Evolutionary conservation across 2,113 vertebrate species (phyloP), one percentile per base, ranked within the genome.

Genomic region (Pangasianodon hypophthalmus): DNA sequence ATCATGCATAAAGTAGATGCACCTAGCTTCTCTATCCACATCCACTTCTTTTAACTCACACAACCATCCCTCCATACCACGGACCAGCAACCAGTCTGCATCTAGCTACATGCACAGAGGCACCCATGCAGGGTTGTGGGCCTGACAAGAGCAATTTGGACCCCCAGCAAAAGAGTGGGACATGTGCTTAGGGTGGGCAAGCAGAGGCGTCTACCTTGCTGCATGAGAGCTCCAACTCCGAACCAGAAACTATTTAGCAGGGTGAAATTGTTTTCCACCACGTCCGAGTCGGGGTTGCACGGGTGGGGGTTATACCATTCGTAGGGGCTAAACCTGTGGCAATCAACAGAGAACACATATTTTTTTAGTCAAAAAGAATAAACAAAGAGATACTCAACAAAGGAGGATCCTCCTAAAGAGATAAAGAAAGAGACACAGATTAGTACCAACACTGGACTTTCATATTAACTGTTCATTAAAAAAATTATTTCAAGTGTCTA

Each of bases 171-270:
- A 98, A 96, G 95, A 97, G 98, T 99, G 98, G 98, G 98, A 98
- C 95, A 95, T 97, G 96, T 94, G 95, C 96, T 95, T 96, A 92
- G 93, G 93, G 96, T 96, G 94, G 96, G 95, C 96, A 98, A 97
- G 97, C 97, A 97, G 97, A 97, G 96, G 97, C 98, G 97, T 99
- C 97, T 99, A 99, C 98, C 98, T 99, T 99, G 98, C 97, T 98
- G 98, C 98, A 99, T 99, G 98, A 99, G 98, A 98, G 98, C 98
- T 99, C 98, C 98, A 98, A 99, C 98, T 97, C 98, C 98, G 97
- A 99, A 99, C 98, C 98, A 99, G 98, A 99, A 99, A 98, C 98
- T 99, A 98, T 99, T 99, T 97, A 99, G 97, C 96, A 99, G 98
- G 95, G 98, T 99, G 97, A 99, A 99, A 98, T 99, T 99, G 97